phyloP scores from a whole-genome alignment of 2,888 invertebrate species.

The Harmothoe impar region DNA sequence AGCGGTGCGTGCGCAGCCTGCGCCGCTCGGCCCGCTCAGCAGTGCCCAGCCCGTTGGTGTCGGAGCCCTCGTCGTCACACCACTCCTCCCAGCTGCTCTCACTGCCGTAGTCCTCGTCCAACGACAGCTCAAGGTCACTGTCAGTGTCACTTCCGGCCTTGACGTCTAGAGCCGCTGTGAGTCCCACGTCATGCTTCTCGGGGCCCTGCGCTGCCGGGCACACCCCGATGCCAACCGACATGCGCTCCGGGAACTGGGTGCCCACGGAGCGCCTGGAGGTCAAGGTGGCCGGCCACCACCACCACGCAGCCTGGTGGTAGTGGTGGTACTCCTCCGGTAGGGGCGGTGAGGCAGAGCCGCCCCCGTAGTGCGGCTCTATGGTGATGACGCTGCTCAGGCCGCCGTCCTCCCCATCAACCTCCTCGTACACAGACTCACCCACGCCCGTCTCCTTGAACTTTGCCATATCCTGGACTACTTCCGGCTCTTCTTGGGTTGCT shows the following conservation, averaged over 20 bases:
- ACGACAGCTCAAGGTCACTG: slow-evolving; percentile 23
- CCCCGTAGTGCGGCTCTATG: not conserved
- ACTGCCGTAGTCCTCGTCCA: slow-evolving; percentile 58
- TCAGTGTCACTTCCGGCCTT: not conserved
- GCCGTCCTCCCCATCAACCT: not conserved
- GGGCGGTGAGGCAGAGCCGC: not conserved
- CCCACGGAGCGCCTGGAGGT: slow-evolving; percentile 43
- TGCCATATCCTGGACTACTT: not conserved
- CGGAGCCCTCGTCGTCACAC: slow-evolving; percentile 54
- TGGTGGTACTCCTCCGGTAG: slow-evolving; percentile 55
- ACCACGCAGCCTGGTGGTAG: slow-evolving; percentile 43
- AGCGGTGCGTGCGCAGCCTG: not conserved
- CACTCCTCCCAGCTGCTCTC: slow-evolving; percentile 60
- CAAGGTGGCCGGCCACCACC: slow-evolving; percentile 18
- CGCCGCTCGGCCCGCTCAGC: not conserved
- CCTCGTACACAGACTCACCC: not conserved
- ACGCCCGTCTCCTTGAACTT: not conserved
- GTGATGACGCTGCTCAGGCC: slow-evolving; percentile 26
- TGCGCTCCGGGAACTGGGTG: slow-evolving; percentile 11
- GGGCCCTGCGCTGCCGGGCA: slow-evolving; percentile 16
- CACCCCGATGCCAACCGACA: slow-evolving; percentile 12
- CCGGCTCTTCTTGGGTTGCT: not conserved
- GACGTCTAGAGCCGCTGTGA: not conserved
- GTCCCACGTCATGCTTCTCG: slow-evolving; percentile 26
- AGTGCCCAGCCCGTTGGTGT: not conserved